Evolutionary conservation across 2,888 invertebrate genomes (phyloP), one percentile per base, ranked within the genome.

Genomic region (Athripsodes cinereus): DNA sequence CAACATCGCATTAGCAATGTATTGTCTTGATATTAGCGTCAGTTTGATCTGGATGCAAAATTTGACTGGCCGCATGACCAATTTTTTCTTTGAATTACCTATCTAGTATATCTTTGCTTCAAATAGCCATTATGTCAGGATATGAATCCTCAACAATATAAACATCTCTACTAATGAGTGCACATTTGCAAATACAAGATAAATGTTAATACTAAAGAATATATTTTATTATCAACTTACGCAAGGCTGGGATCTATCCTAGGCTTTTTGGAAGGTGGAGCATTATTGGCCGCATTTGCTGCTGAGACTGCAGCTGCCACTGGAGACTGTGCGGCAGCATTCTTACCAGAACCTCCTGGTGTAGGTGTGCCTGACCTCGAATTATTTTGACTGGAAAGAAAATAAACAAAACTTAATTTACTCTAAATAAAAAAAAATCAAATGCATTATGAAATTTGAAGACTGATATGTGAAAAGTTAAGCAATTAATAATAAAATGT

Each of bases 381-480:
- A 68, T 79, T 82, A 62, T 78, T 79, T 8, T 76, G 76, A 66
- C 81, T 81, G 64, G 22, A 66, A 67, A 8, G n/a, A n/a, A n/a
- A n/a, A n/a, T n/a, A n/a, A n/a, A n/a, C 3, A 18, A 44, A 18
- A 8, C 18, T 8, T 44, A 5, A 44, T 44, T 44, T 44, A 8
- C 13, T 5, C 5, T 44, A 44, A 13, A 44, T 16, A 18, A 13
- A 16, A 16, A 5, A 3, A 44, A 44, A 44, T 8, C 13, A 44
- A 44, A 44, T 44, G 13, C 18, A 13, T 26, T n/a, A n/a, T n/a
- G n/a, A n/a, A n/a, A n/a, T n/a, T n/a, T n/a, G 34, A 34, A 34
- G 34, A 34, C 8, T 34, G 34, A 34, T 34, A 34, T 34, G 8
- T 34, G 11, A 34, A n/a, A n/a, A n/a, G n/a, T n/a, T n/a, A n/a